Evolutionary conservation across 2,888 invertebrate genomes (phyloP).

Genomic region (Prionchulus punctatus): DNA sequence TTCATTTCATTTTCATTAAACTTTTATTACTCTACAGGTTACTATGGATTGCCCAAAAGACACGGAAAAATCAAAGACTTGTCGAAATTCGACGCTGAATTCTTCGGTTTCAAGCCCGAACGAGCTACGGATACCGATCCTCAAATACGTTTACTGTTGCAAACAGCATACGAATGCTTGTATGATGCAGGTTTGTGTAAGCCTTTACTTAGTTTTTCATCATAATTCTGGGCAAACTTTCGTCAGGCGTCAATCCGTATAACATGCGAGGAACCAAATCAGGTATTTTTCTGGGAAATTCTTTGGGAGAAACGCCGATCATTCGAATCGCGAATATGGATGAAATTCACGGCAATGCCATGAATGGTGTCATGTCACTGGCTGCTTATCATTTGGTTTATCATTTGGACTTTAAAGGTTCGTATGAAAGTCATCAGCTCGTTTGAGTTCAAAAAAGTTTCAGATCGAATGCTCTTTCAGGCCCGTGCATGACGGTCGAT

Average conservation of each 20-base stretch:
- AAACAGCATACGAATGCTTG: constrained; percentile 75
- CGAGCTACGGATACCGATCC: constrained; percentile 60
- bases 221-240: no score
- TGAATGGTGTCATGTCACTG: constrained; percentile 82
- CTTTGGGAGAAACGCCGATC: constrained; percentile 71
- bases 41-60: constrained; percentile 37
- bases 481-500: constrained; percentile 86
- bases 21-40: no score
- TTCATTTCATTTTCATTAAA: no score
- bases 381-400: constrained; percentile 77
- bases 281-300: constrained; percentile 88
- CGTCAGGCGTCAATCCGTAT: constrained; percentile 52
- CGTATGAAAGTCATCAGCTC: no score
- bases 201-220: no score
- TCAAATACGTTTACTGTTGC: constrained; percentile 69
- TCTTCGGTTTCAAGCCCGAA: constrained; percentile 32
- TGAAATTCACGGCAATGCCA: constrained; percentile 63
- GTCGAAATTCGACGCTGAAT: constrained; percentile 35
- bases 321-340: constrained; percentile 60
- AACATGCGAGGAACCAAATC: constrained; percentile 70
- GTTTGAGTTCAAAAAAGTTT: neutral
- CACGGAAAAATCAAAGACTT: constrained; percentile 40
- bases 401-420: constrained; percentile 74
- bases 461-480: constrained; percentile 28
- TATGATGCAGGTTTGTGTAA: constrained; percentile 76